These are phyloP conservation scores for Zeus faber DNA, from an alignment of 2,113 vertebrate species.

Conservation along the genomic window DNA sequence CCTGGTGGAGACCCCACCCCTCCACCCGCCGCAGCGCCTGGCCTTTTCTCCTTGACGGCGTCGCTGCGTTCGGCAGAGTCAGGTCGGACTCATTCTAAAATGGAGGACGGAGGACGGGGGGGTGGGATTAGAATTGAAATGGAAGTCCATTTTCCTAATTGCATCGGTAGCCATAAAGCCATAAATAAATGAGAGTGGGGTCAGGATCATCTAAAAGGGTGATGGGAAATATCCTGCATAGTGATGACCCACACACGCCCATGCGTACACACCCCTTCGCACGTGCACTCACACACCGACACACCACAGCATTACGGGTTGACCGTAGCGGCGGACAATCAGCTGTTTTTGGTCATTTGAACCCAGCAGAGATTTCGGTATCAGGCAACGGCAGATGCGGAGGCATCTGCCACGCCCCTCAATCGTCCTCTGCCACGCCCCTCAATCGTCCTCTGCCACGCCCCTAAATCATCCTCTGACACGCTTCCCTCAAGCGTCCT, in stretches of 20 bases:
- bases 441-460: background rate
- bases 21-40: background rate
- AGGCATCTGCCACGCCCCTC: background rate
- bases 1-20: background rate
- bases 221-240: background rate
- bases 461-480: background rate
- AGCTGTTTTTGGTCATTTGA: no score
- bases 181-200: background rate
- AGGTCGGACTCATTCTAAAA: background rate
- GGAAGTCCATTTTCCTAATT: conserved; percentile 13
- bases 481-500: no score
- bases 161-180: background rate
- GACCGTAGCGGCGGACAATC: background rate
- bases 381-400: background rate
- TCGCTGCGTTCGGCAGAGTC: background rate
- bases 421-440: background rate
- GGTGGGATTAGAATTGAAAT: background rate
- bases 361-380: no score
- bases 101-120: background rate
- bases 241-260: background rate
- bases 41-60: background rate
- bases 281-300: background rate
- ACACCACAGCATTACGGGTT: background rate
- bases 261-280: background rate
- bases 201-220: background rate